Percentiles rank a stretch among this genome's conserved stretches.
These are phyloP conservation scores for Euwallacea similis DNA, from an alignment of 1,140 invertebrate species.

Conservation along the genomic window DNA sequence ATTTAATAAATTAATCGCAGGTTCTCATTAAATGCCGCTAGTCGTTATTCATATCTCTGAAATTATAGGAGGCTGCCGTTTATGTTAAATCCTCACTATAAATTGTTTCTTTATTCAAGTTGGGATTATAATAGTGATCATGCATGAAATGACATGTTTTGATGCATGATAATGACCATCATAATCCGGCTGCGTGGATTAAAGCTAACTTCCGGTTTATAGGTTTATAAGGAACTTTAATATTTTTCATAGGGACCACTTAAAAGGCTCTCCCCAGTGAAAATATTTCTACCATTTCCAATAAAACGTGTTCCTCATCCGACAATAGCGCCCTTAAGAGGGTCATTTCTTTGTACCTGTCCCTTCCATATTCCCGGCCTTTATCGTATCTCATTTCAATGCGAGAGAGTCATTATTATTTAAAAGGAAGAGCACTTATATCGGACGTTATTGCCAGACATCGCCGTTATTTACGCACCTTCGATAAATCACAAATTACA, in stretches of 20 bases:
- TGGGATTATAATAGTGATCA: background rate
- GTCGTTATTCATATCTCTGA: conserved; percentile 20
- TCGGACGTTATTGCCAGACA: conserved; percentile 29
- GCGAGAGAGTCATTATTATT: conserved; percentile 36
- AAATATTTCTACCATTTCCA: conserved; percentile 34
- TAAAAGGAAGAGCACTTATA: conserved; percentile 36
- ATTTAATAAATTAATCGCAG: conserved; percentile 9
- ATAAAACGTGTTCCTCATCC: conserved; percentile 29
- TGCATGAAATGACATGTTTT: background rate
- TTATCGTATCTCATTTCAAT: conserved; percentile 38
- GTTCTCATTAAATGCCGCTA: conserved; percentile 7
- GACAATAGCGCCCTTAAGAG: conserved; percentile 34
- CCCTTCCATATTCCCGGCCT: conserved; percentile 33
- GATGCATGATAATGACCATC: too few species aligned
- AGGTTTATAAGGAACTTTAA: too few species aligned
- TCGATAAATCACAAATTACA: conserved; percentile 34
- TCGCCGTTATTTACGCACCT: conserved; percentile 33
- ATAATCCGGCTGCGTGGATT: too few species aligned
- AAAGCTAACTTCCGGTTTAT: too few species aligned
- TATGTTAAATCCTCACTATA: conserved; percentile 21
- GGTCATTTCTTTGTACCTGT: conserved; percentile 38
- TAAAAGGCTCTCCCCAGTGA: conserved; percentile 6
- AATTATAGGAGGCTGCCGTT: conserved; percentile 11
- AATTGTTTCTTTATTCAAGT: conserved; percentile 16
- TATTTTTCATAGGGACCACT: conserved; percentile 1